phyloP scores from a whole-genome alignment of 2,113 vertebrate species.

The Coracopsis vasa region DNA sequence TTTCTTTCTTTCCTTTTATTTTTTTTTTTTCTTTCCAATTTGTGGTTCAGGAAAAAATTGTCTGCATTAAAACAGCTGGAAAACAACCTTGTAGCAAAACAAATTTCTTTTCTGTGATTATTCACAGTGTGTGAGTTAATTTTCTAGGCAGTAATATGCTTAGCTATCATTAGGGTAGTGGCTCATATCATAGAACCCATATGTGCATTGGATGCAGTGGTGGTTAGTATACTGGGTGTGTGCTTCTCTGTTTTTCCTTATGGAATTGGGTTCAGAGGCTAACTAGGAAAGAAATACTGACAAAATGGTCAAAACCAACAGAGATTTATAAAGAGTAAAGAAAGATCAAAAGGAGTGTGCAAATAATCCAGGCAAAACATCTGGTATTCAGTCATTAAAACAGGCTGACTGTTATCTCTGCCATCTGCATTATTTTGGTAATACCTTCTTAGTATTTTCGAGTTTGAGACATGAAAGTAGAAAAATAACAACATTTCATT shows the following conservation, averaged over 20 bases:
- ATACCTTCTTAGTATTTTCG: background rate
- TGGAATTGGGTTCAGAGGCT: constrained; percentile 15
- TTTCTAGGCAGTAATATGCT: constrained; percentile 70
- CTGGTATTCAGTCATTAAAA: constrained; percentile 23
- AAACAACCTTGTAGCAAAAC: constrained; percentile 78
- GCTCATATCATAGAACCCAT: constrained; percentile 38
- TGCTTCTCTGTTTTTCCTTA: background rate
- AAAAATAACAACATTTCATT: background rate
- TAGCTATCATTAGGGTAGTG: constrained; percentile 46
- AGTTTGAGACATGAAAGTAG: background rate
- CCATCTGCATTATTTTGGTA: background rate
- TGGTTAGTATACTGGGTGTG: background rate
- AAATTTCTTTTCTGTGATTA: constrained; percentile 79
- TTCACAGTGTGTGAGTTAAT: constrained; percentile 79
- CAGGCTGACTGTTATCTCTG: background rate
- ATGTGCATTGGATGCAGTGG: background rate
- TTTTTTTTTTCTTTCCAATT: background rate
- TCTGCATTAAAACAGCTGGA: constrained; percentile 80
- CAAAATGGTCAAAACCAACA: background rate
- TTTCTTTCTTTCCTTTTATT: background rate
- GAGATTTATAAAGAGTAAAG: constrained; percentile 3
- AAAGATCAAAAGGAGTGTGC: background rate
- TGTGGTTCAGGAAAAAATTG: constrained; percentile 70
- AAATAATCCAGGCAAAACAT: background rate
- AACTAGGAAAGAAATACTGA: constrained; percentile 44